phyloP scores from a whole-genome alignment of 1,140 invertebrate genomes.

The Nixonia krombeini region DNA sequence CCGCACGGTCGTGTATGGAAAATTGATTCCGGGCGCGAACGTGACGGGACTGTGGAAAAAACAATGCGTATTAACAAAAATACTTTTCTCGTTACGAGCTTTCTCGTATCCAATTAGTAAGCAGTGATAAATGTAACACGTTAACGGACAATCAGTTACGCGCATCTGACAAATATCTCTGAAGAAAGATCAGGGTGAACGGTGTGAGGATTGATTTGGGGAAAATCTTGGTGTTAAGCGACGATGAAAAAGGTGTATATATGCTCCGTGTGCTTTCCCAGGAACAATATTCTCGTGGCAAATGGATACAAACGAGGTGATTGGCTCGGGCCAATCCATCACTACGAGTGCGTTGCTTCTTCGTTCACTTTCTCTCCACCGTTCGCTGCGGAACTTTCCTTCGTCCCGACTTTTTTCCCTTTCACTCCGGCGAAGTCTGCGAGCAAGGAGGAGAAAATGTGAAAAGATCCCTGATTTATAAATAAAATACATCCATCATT shows the following conservation, averaged over 20 bases:
- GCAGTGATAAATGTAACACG: too few relatives aligned
- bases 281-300: constrained; percentile 60
- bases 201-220: neutral
- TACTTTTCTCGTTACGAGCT: too few relatives aligned
- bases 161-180: too few relatives aligned
- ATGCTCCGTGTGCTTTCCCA: constrained; percentile 2
- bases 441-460: constrained; percentile 12
- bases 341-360: constrained; percentile 22
- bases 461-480: constrained; percentile 22
- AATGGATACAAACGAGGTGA: constrained; percentile 64
- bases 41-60: too few relatives aligned
- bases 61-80: too few relatives aligned
- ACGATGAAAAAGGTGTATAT: neutral
- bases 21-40: too few relatives aligned
- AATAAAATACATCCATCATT: constrained; percentile 52
- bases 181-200: neutral
- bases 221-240: neutral
- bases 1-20: too few relatives aligned
- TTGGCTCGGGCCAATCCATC: constrained; percentile 58
- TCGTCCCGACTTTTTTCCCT: neutral
- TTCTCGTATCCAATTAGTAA: too few relatives aligned
- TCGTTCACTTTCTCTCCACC: constrained; percentile 9
- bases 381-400: constrained; percentile 3
- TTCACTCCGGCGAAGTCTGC: constrained; percentile 5
- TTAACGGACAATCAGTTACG: too few relatives aligned